Evolutionary conservation across 2,113 vertebrate genomes (phyloP), one percentile per base, ranked within the genome.

Genomic region (Emberiza fucata): DNA sequence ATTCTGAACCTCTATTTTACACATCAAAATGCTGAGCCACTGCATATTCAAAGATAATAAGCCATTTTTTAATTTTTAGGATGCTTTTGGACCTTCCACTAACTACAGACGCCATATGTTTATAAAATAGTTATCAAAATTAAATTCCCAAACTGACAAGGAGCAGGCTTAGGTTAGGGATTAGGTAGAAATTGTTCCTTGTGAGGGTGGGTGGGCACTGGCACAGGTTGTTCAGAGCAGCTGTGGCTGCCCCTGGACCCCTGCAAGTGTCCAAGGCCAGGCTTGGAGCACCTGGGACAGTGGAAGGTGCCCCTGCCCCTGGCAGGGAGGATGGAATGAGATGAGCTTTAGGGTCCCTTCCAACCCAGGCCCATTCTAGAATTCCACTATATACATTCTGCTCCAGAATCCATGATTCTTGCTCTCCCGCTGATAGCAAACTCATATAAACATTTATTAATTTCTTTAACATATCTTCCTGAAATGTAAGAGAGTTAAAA

Each of bases 281-380:
- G 21, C 8, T 61, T 8, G 33, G 7, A 72, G 33, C 17, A 27
- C 0, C 39, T 39, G 68, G 48, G 5, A 4, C 0, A 6, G 59
- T 15, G 28, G n/a, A 17, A 33, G 5, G 11, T 10, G 39, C 2
- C 57, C 33, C 39, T 63, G 57, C 2, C 45, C 27, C 7, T 5
- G 68, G 68, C 80, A 63, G 27, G 17, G 39, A 25, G 11, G 22
- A 8, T 33, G 48, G 28, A 47, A 23, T 12, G 14, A 9, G 40
- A 54, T 28, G 59, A 22, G 14, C 4, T 45, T 72, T 33, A 39
- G 35, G 31, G 25, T 35, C 24, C 66, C 31, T 44, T 44, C 47
- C 47, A 61, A 28, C 12, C 56, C 39, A 61, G 48, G 18, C 37
- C 48, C 28, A 47, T 19, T 48, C 59, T 18, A 1, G 39, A 50